Conservation (phyloP, 2,888 invertebrate species). For the Erpobdella octoculata region DNA sequence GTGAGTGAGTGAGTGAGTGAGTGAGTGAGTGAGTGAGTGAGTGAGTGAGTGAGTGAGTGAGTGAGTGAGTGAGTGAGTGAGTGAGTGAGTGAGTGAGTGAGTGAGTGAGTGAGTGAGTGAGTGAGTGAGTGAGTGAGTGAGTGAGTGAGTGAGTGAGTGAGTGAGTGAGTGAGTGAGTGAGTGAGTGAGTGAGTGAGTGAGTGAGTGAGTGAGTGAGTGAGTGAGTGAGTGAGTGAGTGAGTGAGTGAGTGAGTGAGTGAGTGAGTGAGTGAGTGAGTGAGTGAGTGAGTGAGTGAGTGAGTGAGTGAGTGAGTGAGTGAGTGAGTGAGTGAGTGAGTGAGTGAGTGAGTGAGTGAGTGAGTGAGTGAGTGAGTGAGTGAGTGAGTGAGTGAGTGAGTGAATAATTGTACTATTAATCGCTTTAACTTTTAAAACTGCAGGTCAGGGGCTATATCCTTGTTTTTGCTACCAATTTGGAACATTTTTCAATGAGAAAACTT, state of each 20-base stretch:
- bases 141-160: constrained; percentile 27
- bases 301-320: constrained; percentile 31
- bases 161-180: constrained; percentile 11
- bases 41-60: too few relatives aligned
- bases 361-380: too few relatives aligned
- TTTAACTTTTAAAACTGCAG: not conserved
- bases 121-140: constrained; percentile 30
- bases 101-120: constrained; percentile 31
- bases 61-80: constrained; percentile 21
- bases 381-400: too few relatives aligned
- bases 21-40: too few relatives aligned
- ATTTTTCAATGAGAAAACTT: not conserved
- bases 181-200: constrained; percentile 16
- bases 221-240: constrained; percentile 22
- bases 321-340: constrained; percentile 30
- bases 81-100: constrained; percentile 34
- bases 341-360: constrained; percentile 30
- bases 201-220: constrained; percentile 23
- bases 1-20: too few relatives aligned
- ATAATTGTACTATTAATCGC: too few relatives aligned
- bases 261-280: not conserved
- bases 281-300: constrained; percentile 27
- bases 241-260: constrained; percentile 22
- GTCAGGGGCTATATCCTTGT: not conserved
- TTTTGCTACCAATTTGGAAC: not conserved